Conservation (phyloP, 2,888 invertebrate species). For the Aphodius sticticus region DNA sequence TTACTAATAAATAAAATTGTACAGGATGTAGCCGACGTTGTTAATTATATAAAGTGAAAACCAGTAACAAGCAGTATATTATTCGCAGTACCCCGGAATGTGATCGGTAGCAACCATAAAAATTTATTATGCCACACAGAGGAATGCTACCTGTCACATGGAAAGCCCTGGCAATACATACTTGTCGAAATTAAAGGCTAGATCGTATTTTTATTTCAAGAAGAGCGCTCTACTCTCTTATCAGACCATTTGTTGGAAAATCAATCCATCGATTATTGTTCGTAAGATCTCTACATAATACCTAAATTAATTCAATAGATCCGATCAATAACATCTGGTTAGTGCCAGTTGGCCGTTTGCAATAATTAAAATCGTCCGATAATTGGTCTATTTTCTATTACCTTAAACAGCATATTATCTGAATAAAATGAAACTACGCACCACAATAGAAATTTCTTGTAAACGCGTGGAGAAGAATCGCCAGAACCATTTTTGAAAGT, state of each 20-base stretch:
- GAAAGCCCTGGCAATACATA: neutral
- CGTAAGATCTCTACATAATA: no score
- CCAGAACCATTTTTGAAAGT: neutral
- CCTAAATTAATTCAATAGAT: neutral
- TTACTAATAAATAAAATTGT: neutral
- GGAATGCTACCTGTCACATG: neutral
- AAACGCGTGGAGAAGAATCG: neutral
- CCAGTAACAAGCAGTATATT: neutral
- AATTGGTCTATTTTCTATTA: neutral
- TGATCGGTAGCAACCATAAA: neutral
- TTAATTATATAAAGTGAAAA: neutral
- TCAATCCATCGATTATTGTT: neutral
- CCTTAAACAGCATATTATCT: neutral
- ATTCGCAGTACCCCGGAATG: neutral
- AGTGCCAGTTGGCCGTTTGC: neutral
- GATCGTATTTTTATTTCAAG: neutral
- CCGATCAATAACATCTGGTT: neutral
- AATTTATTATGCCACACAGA: neutral
- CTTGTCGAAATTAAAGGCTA: neutral
- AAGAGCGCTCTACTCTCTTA: neutral
- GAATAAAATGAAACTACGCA: neutral
- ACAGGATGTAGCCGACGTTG: neutral
- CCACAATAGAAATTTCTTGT: neutral
- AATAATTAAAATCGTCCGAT: neutral
- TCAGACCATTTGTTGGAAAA: neutral